Base-by-base conservation (phyloP, 2,888 invertebrate genomes). In the Emesis castigata region DNA sequence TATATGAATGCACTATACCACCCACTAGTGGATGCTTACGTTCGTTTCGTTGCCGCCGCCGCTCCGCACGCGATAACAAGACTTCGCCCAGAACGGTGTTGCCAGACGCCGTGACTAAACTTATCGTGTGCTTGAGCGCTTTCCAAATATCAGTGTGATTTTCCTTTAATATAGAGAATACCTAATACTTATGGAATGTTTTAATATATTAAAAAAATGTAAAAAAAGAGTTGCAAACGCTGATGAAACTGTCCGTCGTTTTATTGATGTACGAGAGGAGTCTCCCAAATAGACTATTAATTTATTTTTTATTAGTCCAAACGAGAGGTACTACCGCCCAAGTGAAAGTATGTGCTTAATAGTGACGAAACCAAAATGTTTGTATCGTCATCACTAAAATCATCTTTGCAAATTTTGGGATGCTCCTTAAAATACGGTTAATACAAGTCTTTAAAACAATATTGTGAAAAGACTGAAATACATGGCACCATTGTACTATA, bases 61-160 rank as follows among this genome's bases (percentile, higher is more conserved):
- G 61, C n/a, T 61, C 26, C 26, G 26, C 14, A 61, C 26, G 61
- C 22, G 22, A 61, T 26, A 22, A 26, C 22, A 22, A 26, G 26
- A 16, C 16, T 48, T 48, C 48, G 61, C 61, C 26, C 61, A 61
- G 22, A 61, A 22, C 14, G 61, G 22, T 61, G 61, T 61, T 61
- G 22, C 61, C 61, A 61, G 26, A 61, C n/a, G 61, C 61, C 22
- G 56, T n/a, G 14, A 61, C 61, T 61, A 26, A 61, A 61, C 22
- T 26, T 61, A 61, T 61, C 61, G 61, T 61, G 61, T 61, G 26
- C 61, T 61, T 26, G 61, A 61, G 58, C 58, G 93, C 94, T 94
- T 94, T 93, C 92, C 87, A 94, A 94, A 93, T 94, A 94, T 94
- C 93, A 89, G 95, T 94, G 95, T 94, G 94, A 91, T 93, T 94